Evolutionary conservation across 2,113 vertebrate genomes (phyloP).

Genomic region (Anoplopoma fimbria): DNA sequence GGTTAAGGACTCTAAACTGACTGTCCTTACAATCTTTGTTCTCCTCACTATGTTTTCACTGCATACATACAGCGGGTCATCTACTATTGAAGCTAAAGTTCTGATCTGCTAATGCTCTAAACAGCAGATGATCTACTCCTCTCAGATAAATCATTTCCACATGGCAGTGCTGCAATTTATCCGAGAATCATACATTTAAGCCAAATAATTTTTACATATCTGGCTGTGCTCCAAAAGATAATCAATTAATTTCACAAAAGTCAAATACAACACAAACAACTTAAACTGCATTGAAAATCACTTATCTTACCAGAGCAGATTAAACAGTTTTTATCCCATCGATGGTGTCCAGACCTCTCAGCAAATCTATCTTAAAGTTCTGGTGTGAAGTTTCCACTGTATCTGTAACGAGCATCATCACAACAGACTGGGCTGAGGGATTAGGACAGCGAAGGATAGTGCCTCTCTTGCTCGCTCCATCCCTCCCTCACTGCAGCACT

Average conservation of each 20-base stretch:
- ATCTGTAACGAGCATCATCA: slow-evolving; percentile 43
- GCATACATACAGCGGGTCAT: background rate
- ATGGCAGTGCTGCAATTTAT: background rate
- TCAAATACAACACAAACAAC: slow-evolving; percentile 18
- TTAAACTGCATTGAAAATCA: background rate
- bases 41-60: background rate
- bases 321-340: slow-evolving; percentile 22
- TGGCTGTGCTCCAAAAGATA: background rate
- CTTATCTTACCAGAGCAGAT: slow-evolving; percentile 65
- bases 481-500: slow-evolving; percentile 67
- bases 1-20: background rate
- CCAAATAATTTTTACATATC: background rate
- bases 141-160: background rate
- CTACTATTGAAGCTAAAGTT: background rate
- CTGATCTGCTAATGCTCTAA: background rate
- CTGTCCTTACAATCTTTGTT: background rate
- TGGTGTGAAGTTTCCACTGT: slow-evolving; percentile 2
- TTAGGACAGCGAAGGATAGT: slow-evolving; percentile 52
- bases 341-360: background rate
- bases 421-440: slow-evolving; percentile 46
- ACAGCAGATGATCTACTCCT: background rate
- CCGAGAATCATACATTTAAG: background rate
- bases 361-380: background rate
- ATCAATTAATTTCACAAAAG: background rate
- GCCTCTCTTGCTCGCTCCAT: slow-evolving; percentile 29